Evolutionary conservation across 2,888 invertebrate species (phyloP), one percentile per base, ranked within the genome.

Genomic region (Pediacus dermestoides): DNA sequence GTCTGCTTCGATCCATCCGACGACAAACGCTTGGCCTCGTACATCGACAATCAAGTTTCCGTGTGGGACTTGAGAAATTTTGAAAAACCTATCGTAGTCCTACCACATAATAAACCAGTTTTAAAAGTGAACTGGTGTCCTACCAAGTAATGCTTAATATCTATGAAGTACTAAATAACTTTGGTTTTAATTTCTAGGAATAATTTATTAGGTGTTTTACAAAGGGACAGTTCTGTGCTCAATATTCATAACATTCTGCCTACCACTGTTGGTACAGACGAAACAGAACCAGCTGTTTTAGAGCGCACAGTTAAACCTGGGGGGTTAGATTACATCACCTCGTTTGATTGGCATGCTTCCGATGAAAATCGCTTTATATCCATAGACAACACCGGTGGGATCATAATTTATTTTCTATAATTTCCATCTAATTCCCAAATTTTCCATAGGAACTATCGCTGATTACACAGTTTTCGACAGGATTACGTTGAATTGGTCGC

Each of bases 11-110:
- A 92, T 67, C 84, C 88, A 1, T 77, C 81, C 63, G 80, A 77
- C 58, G 82, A 85, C 53, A 79, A 82, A 67, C 83, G 89, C 67
- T 64, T 94, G 10, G 91, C 92, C 34, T 89, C 93, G 23, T 89
- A 81, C 61, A 76, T 82, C 27, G 92, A 92, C 60, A 83, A 81
- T 60, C 81, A 83, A 55, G 81, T 90, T 39, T 81, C 80, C 46
- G 77, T 94, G 39, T 95, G 94, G 94, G 95, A 95, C 68, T 78
- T 84, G 30, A 74, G 94, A 37, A 83, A 82, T 58, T 85, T 93
- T 61, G 88, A 90, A 52, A 85, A 88, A 58, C 91, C 94, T 1
- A 76, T 88, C 46, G 72, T 88, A 15, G 80, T 83, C 7, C 71
- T 90, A 42, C 78, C 80, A 31, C 84, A 82, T 57, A 67, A 71